Evolutionary conservation across 2,797 vertebrate genomes (phyloP), one percentile per base, ranked within the genome.

Genomic region (Spheniscus humboldti): DNA sequence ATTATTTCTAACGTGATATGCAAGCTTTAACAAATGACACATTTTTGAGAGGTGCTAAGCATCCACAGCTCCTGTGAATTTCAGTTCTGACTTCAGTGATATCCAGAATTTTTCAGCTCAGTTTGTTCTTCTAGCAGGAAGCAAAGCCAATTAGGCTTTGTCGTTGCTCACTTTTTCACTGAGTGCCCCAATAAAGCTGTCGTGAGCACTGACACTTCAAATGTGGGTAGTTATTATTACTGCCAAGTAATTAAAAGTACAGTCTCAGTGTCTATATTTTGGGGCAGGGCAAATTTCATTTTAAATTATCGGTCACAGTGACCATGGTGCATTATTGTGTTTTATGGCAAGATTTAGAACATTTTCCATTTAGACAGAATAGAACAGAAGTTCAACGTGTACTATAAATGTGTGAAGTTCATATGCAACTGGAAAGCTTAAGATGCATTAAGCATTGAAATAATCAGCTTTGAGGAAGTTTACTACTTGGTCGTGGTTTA

Each of bases 221-320:
- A 47, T 71, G 47, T 37, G 53, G 16, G 14, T 55, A 66, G 57
- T 84, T 93, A 75, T 43, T 87, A 64, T 75, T 59, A 33, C 31
- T 94, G 43, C 35, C 56, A 86, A 80, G 30, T 81, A 78, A 77
- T 66, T 90, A 74, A 75, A 88, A 90, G 45, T 79, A 25, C 23
- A 53, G 45, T 43, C 43, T 39, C 13, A 27, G 45, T 71, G 45
- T 60, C n/a, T 77, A 4, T 87, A n/a, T 81, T 91, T 83, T 7
- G 77, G 33, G 64, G 35, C 28, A 41, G 71, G 69, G 76, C 68
- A 88, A 55, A 63, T 71, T 80, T 91, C 11, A 43, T 33, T 45
- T 88, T 39, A 87, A 80, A 48, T 94, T 78, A 84, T 64, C 8
- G 67, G 92, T 94, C 86, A 97, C 41, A 55, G 73, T 95, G 97